Evolutionary conservation across 1,140 invertebrate genomes (phyloP), one percentile per base, ranked within the genome.

Genomic region (Drosophila fuyamai): DNA sequence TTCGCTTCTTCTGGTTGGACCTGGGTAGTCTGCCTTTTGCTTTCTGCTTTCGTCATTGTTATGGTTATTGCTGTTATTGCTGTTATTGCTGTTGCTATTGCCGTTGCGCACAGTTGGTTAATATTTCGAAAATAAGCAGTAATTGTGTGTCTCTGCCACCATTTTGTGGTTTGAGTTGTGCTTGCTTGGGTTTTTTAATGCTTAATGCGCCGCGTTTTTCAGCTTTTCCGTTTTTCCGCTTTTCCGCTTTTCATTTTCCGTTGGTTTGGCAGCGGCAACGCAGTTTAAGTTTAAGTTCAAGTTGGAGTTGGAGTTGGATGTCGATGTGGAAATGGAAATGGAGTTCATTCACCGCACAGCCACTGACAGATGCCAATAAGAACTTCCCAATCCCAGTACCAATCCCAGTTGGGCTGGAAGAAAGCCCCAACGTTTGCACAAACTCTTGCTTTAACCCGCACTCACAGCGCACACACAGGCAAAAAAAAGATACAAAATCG

Each of bases 71-170:
- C 27, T 47, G 44, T 18, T 81, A 43, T 48, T 48, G 46, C 27
- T 47, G 44, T 18, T 48, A 29, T 58, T 56, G 54, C 32, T 51
- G 47, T 48, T 56, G 41, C 53, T 57, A 23, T 44, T 77, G 61
- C 60, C 62, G 58, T 72, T 83, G 76, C 78, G 79, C 76, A 79
- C 79, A 81, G 71, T 81, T 51, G 48, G 48, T 35, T 81, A 79
- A 81, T 76, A 81, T 72, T 76, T 65, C 65, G 56, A 78, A 62
- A 73, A 68, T 63, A 36, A 18, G 50, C 50, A 14, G 46, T 67
- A 56, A 48, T 70, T 23, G 44, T 46, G 48, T 73, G 50, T 53
- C 50, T 53, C 50, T 35, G 48, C 48, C 48, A 51, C 48, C 48
- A 51, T 51, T 51, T 53, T 53, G 50, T 36, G 50, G 50, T 53